These are phyloP conservation scores for Coleophora flavipennella DNA, from an alignment of 2,888 invertebrate species.

Conservation along the genomic window DNA sequence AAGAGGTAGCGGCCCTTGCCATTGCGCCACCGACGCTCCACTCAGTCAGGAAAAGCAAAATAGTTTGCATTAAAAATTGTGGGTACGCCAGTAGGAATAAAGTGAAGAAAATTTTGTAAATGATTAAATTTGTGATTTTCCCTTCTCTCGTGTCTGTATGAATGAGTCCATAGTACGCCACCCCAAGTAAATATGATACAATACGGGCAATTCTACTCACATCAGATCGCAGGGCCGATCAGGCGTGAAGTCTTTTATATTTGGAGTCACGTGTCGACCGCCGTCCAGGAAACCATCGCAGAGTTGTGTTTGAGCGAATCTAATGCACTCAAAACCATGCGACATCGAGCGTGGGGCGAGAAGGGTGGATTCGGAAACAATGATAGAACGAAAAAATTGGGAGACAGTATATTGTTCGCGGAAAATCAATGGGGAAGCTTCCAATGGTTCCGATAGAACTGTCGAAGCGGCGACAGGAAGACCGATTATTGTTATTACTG, in stretches of 20 bases:
- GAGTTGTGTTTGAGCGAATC: constrained; percentile 62
- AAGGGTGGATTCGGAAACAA: constrained; percentile 26
- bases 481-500: constrained; percentile 62
- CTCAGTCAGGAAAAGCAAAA: too few species aligned
- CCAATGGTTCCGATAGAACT: constrained; percentile 35
- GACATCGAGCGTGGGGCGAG: constrained; percentile 35
- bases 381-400: constrained; percentile 32
- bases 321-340: constrained; percentile 67
- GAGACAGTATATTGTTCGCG: constrained; percentile 59
- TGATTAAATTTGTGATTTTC: neutral
- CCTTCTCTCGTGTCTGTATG: constrained; percentile 18
- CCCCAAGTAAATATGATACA: constrained; percentile 53
- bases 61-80: too few species aligned
- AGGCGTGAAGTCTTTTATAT: constrained; percentile 69
- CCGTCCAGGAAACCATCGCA: constrained; percentile 60
- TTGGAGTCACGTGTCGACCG: constrained; percentile 62
- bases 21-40: too few species aligned
- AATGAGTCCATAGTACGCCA: constrained; percentile 21
- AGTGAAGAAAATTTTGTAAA: too few species aligned
- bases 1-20: too few species aligned
- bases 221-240: constrained; percentile 55
- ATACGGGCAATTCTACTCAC: constrained; percentile 67
- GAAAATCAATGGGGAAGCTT: constrained; percentile 68
- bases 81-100: too few species aligned
- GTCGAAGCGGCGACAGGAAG: constrained; percentile 50